Percentiles rank a stretch among this genome's conserved stretches.
These are phyloP conservation scores for Smittia aterrima DNA, from an alignment of 2,888 invertebrate species.

Conservation along the genomic window DNA sequence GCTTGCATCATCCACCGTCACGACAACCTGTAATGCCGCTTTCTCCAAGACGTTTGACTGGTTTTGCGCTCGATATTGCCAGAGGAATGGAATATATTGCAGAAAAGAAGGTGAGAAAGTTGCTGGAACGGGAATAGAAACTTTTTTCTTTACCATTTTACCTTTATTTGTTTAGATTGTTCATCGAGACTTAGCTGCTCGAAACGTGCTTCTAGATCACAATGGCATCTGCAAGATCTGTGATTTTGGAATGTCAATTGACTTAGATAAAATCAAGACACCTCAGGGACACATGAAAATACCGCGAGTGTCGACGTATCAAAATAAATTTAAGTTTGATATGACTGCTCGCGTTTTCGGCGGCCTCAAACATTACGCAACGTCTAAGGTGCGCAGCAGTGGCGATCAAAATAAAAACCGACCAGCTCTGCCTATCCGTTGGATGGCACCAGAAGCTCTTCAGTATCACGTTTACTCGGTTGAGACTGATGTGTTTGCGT, in stretches of 20 bases:
- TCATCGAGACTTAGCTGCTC: conserved; percentile 79
- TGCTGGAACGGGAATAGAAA: too few relatives aligned
- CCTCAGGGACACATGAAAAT: conserved; percentile 44
- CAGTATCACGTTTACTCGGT: conserved; percentile 76
- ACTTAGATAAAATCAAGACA: conserved; percentile 54
- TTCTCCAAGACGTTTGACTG: conserved; percentile 66
- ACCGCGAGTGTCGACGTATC: conserved; percentile 31
- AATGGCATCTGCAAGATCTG: conserved; percentile 85
- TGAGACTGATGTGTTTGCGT: conserved; percentile 84
- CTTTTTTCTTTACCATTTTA: neutral
- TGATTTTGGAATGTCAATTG: conserved; percentile 83
- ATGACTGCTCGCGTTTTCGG: conserved; percentile 35
- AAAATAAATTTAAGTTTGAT: conserved; percentile 35
- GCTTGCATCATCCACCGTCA: conserved; percentile 46
- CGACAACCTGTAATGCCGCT: conserved; percentile 46
- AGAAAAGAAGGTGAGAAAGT: conserved; percentile 66
- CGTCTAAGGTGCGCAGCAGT: conserved; percentile 55
- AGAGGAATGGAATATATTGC: conserved; percentile 83
- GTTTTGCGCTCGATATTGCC: conserved; percentile 79
- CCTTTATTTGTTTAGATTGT: conserved; percentile 59
- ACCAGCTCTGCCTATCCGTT: conserved; percentile 57
- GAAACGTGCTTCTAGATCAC: conserved; percentile 79
- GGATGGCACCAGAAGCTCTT: conserved; percentile 86
- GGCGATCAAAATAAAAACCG: conserved; percentile 48
- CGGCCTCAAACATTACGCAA: conserved; percentile 29